phyloP scores from a whole-genome alignment of 2,888 invertebrate species.

The Aplocera efformata region DNA sequence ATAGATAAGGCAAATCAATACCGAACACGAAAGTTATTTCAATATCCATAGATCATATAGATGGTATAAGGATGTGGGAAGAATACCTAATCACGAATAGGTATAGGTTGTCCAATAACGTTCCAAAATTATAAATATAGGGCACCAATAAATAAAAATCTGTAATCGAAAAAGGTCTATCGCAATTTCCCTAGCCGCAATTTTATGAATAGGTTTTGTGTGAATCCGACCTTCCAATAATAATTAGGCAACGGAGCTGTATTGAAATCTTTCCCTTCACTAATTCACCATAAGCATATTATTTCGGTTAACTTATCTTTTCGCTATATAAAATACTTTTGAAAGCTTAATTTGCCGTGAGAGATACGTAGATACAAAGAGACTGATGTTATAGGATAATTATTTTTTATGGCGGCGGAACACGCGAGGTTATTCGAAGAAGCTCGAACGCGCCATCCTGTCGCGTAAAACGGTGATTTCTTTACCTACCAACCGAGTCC shows the following conservation, averaged over 20 bases:
- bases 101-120: slow-evolving; percentile 1
- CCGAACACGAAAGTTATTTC: too few relatives aligned
- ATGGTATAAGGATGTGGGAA: too few relatives aligned
- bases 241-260: slow-evolving; percentile 44
- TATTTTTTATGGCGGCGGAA: slow-evolving; percentile 32
- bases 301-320: slow-evolving; percentile 16
- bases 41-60: too few relatives aligned
- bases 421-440: slow-evolving; percentile 34
- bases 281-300: slow-evolving; percentile 30
- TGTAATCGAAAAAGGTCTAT: slow-evolving; percentile 21
- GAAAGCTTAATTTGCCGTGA: slow-evolving; percentile 4
- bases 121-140: slow-evolving; percentile 1
- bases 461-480: slow-evolving; percentile 24
- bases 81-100: not conserved
- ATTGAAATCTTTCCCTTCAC: slow-evolving; percentile 39
- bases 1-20: too few relatives aligned
- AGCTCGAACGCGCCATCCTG: slow-evolving; percentile 33
- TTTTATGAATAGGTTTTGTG: slow-evolving; percentile 44
- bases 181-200: slow-evolving; percentile 34
- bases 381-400: slow-evolving; percentile 23
- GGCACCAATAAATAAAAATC: not conserved
- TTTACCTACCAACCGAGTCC: slow-evolving; percentile 33
- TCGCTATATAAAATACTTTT: slow-evolving; percentile 10
- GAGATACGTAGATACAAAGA: slow-evolving; percentile 6
- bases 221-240: slow-evolving; percentile 45